A percentile compares a stretch with the other conserved stretches of the same genome.
Conservation (phyloP, 2,888 invertebrate species). For the Rhagium mordax region DNA sequence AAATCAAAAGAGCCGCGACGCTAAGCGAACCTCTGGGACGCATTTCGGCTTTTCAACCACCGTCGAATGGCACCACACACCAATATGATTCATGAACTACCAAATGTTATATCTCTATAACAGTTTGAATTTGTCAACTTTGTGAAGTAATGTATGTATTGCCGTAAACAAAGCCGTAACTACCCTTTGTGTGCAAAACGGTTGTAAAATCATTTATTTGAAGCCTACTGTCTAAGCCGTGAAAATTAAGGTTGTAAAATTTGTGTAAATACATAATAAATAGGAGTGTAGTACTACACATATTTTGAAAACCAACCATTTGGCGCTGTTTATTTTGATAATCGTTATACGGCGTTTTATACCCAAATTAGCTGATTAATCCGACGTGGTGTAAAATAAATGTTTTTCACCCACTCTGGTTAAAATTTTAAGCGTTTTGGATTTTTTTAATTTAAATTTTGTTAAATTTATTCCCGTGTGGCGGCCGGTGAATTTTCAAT, state of each 20-base stretch:
- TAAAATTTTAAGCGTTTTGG: no score
- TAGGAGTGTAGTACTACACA: neutral
- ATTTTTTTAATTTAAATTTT: no score
- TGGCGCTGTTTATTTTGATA: neutral
- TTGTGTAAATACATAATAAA: conserved; percentile 11
- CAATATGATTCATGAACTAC: conserved; percentile 61
- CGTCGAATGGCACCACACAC: conserved; percentile 33
- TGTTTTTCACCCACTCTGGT: no score
- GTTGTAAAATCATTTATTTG: conserved; percentile 2
- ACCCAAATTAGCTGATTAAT: no score
- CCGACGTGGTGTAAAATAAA: no score
- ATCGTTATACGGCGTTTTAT: no score
- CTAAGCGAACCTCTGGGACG: conserved; percentile 63
- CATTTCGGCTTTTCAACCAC: conserved; percentile 54
- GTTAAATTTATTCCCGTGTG: no score
- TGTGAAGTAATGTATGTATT: conserved; percentile 16
- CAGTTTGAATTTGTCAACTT: conserved; percentile 53
- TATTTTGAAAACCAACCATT: neutral
- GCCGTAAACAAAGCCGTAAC: conserved; percentile 9
- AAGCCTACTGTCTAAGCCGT: neutral
- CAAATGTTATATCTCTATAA: conserved; percentile 60
- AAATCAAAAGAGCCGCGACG: conserved; percentile 58
- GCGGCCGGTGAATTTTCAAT: no score
- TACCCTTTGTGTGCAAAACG: conserved; percentile 22
- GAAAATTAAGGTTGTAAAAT: conserved; percentile 4